These are phyloP conservation scores for mouse (Mus musculus) DNA, from an alignment of 2,113 vertebrate species.

Conservation along the genomic window GRCm39 chr6:13666501-13667000, in stretches of 20 bases:
- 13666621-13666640: background rate
- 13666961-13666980: background rate
- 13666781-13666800: background rate
- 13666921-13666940: background rate
- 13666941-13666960: background rate
- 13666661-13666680: background rate
- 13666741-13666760: no score
- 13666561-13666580: background rate
- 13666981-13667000: background rate
- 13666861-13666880: background rate
- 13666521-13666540: background rate
- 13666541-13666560: background rate
- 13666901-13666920: background rate
- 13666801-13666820: background rate
- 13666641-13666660: background rate
- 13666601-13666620: conserved; percentile 32
- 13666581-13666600: background rate
- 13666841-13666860: background rate
- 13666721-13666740: no score
- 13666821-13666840: background rate
- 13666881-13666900: background rate
- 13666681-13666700: background rate
- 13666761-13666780: background rate
- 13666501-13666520: no score
- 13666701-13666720: no score